phyloP scores from a whole-genome alignment of 2,113 vertebrate genomes.

The Thamnophis sirtalis region DNA sequence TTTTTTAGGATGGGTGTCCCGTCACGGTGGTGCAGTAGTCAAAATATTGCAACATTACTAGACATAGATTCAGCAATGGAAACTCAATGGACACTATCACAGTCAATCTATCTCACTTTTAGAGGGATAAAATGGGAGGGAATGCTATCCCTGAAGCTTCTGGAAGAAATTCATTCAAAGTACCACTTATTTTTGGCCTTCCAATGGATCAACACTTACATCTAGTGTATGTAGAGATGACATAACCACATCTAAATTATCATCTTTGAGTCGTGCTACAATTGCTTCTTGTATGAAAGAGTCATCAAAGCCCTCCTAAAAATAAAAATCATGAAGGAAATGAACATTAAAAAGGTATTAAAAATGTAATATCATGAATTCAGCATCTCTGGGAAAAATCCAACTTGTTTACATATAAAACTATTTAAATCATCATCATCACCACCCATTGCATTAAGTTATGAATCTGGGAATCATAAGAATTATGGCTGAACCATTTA shows the following conservation, averaged over 20 bases:
- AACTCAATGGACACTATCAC: background rate
- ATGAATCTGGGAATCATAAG: background rate
- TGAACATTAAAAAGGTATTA: background rate
- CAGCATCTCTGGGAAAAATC: constrained; percentile 5
- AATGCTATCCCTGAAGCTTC: background rate
- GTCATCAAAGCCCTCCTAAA: constrained; percentile 79
- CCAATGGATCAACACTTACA: constrained; percentile 61
- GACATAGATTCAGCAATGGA: background rate
- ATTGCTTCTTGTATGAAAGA: constrained; percentile 83
- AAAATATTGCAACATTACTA: background rate
- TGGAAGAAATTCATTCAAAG: constrained; percentile 11
- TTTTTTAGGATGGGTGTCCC: background rate
- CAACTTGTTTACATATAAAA: background rate
- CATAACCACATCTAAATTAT: constrained; percentile 78
- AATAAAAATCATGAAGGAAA: background rate
- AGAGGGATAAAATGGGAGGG: background rate
- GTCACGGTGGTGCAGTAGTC: too few relatives aligned
- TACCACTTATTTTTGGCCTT: background rate
- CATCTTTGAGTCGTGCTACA: constrained; percentile 80
- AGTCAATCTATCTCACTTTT: background rate
- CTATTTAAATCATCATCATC: background rate
- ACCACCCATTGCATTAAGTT: background rate
- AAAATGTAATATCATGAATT: background rate
- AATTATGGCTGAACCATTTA: background rate
- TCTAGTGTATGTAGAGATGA: constrained; percentile 76